Percentiles rank a stretch among this genome's conserved stretches.
phyloP scores from a whole-genome alignment of 2,888 invertebrate species.

The Chrysina gloriosa region DNA sequence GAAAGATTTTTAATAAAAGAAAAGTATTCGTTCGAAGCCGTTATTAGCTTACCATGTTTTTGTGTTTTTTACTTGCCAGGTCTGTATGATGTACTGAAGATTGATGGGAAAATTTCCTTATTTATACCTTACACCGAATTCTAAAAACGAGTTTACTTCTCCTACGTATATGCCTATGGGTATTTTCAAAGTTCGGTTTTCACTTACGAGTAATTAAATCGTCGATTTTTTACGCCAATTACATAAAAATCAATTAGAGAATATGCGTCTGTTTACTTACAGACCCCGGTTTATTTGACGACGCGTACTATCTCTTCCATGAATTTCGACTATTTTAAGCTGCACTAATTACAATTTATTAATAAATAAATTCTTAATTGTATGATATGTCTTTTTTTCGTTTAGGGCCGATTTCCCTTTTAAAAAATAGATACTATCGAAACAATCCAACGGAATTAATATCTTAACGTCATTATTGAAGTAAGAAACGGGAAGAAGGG shows the following conservation, averaged over 20 bases:
- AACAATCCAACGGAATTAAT: no score
- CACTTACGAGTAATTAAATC: background rate
- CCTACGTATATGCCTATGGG: constrained; percentile 1
- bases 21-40: background rate
- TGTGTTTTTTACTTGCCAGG: constrained; percentile 5
- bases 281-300: background rate
- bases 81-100: constrained; percentile 15
- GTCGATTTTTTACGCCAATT: constrained; percentile 5
- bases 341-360: no score
- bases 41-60: constrained; percentile 22
- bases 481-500: no score
- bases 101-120: constrained; percentile 8
- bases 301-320: background rate
- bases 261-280: background rate
- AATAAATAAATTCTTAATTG: no score
- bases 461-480: no score
- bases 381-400: no score
- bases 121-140: constrained; percentile 8
- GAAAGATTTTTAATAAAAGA: background rate
- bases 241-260: constrained; percentile 25
- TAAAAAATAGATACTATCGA: no score
- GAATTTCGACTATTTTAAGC: background rate
- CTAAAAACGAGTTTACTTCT: constrained; percentile 17
- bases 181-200: constrained; percentile 10
- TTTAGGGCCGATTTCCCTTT: no score